A percentile compares a stretch with the other conserved stretches of the same genome.
Evolutionary conservation across 2,113 vertebrate species (phyloP).

Genomic region (Lampris incognitus): DNA sequence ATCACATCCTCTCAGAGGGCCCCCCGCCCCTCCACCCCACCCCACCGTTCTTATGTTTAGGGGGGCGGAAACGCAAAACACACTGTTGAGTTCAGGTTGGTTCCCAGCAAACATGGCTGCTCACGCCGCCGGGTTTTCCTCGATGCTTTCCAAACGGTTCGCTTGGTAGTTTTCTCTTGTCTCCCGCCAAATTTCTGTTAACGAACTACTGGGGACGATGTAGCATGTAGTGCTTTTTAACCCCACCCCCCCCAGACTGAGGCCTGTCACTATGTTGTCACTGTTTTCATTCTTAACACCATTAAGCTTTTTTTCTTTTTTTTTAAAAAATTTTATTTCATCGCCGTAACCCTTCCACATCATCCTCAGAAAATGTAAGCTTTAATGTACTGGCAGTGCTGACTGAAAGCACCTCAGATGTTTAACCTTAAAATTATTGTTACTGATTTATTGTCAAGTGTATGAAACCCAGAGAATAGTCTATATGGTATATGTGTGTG

Average conservation of each 20-base stretch:
- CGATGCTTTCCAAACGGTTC: conserved; percentile 74
- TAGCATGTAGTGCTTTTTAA: conserved; percentile 85
- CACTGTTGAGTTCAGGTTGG: conserved; percentile 56
- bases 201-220: conserved; percentile 74
- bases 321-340: conserved; percentile 46
- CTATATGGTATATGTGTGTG: conserved; percentile 84
- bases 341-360: conserved; percentile 69
- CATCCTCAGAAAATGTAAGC: conserved; percentile 90
- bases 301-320: conserved; percentile 70
- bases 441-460: conserved; percentile 85
- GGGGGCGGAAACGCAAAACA: conserved; percentile 39
- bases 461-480: conserved; percentile 80
- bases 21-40: conserved; percentile 48
- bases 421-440: conserved; percentile 86
- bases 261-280: conserved; percentile 72
- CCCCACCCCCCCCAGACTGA: conserved; percentile 56
- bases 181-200: conserved; percentile 79
- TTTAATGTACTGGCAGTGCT: conserved; percentile 90
- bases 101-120: conserved; percentile 41
- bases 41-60: conserved; percentile 48
- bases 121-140: conserved; percentile 42
- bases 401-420: conserved; percentile 88
- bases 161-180: conserved; percentile 77
- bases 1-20: conserved; percentile 57
- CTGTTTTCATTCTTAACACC: conserved; percentile 74